Base-by-base conservation (phyloP, 2,797 vertebrate species). In the Sebastes hopkinsi region DNA sequence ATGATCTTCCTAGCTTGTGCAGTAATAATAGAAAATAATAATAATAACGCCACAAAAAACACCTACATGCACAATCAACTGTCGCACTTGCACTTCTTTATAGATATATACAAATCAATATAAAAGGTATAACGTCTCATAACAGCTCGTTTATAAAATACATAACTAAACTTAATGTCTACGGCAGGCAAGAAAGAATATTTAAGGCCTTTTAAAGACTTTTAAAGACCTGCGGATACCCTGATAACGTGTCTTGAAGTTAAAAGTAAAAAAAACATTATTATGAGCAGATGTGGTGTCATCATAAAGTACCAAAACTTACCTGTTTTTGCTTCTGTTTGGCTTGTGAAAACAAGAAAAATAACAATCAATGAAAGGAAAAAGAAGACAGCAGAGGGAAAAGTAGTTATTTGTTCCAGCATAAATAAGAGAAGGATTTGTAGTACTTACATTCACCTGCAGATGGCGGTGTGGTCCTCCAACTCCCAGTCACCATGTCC, bases 251-350 rank as follows among this genome's bases (percentile, higher is more conserved):
- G 13, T 58, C 14, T 55, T 38, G 18, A 52, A 52, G 4, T 13
- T 5, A 60, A 34, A 75, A 32, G 3, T 32, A 2, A 20, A 9
- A 38, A 61, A 55, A 0, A 1, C 23, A 30, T 8, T 27, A 61
- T 58, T 50, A 27, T 61, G 8, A 70, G 18, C 72, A 75, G 36
- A 68, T 61, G 71, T n/a, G 64, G 36, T 64, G 27, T 67, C 42
- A 25, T 78, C 74, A 34, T 20, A 29, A 81, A 71, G 23, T 36
- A 4, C 10, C 27, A 29, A 64, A 84, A 94, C 97, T 92, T 95
- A 99, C 98, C 97, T 98, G 97, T 89, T 99, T 99, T 95, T 98
- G 97, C 97, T 98, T 99, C 97, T 97, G 97, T 96, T 99, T 99
- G 92, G 97, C 98, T 99, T 97, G 96, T 94, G 89, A 94, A 94